Conservation (phyloP, 2,113 vertebrate species). For the Cynocephalus volans region DNA sequence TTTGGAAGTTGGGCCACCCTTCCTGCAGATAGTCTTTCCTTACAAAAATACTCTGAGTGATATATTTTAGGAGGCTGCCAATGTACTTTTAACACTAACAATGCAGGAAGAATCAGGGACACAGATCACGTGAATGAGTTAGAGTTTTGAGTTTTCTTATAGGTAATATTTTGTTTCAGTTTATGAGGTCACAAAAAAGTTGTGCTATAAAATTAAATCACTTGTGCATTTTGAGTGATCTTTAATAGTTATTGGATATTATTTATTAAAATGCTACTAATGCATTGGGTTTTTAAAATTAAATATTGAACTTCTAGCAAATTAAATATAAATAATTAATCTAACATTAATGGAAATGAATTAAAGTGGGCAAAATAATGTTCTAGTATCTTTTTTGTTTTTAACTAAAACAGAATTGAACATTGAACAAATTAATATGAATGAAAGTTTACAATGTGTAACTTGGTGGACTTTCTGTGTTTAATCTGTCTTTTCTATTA, state of each 20-base stretch:
- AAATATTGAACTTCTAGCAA: conserved; percentile 52
- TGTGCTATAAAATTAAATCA: conserved; percentile 44
- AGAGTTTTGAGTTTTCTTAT: background rate
- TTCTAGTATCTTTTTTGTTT: background rate
- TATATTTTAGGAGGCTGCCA: background rate
- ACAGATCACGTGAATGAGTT: background rate
- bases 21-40: conserved; percentile 6
- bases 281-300: background rate
- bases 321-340: conserved; percentile 70
- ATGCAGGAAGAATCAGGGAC: background rate
- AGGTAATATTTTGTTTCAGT: background rate
- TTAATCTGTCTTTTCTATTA: background rate
- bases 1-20: background rate
- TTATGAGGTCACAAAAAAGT: background rate
- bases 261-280: conserved; percentile 60
- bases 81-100: background rate
- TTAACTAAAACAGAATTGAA: background rate
- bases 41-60: background rate
- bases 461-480: background rate
- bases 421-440: background rate
- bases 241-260: conserved; percentile 49
- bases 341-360: conserved; percentile 29
- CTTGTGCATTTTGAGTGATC: background rate
- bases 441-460: background rate
- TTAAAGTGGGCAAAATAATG: conserved; percentile 37